Base-by-base conservation (phyloP, 2,797 vertebrate species). In the Pachyuromys duprasi region DNA sequence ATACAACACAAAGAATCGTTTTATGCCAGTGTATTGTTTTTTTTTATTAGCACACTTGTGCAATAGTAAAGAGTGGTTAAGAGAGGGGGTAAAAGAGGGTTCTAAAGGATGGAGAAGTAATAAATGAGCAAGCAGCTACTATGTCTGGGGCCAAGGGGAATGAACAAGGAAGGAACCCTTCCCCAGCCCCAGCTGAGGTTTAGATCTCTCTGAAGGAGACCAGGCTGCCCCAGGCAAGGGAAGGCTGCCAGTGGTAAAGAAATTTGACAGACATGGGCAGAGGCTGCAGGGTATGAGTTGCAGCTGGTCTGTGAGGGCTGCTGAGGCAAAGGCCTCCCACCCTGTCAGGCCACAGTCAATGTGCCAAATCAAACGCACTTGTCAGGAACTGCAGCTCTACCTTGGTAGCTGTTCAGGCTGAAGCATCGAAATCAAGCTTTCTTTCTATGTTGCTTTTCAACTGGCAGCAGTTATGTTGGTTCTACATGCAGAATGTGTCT, bases 21-120 rank as follows among this genome's bases (percentile, higher is more conserved):
- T 74, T 90, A 36, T 55, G 33, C 26, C 82, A 80, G 65, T 69
- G 22, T 72, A 67, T 55, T 87, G 65, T 91, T 93, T 49, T 91
- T 93, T 49, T 45, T 84, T 74, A 60, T 42, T 87, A 86, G 65
- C 33, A 13, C 49, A 49, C 22, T 91, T 82, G 24, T 28, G 20
- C 28, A 57, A 79, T 57, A 86, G 96, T 75, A 76, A 63, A 79
- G 55, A 62, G 24, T 63, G 63, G 42, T 49, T 78, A 70, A 60
- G 69, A 88, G 72, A 91, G 84, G 14, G 33, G n/a, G 5, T 74
- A 22, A 76, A 89, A 65, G 33, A 67, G 36, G 28, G 49, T 18
- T 84, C 3, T 72, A 24, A 89, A 36, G 62, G 24, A 74, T 12
- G 49, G 36, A 87, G 63, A 83, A 74, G 12, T 18, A 89, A 24